Evolutionary conservation across 2,797 vertebrate genomes (phyloP).

Genomic region (Lates japonicus): DNA sequence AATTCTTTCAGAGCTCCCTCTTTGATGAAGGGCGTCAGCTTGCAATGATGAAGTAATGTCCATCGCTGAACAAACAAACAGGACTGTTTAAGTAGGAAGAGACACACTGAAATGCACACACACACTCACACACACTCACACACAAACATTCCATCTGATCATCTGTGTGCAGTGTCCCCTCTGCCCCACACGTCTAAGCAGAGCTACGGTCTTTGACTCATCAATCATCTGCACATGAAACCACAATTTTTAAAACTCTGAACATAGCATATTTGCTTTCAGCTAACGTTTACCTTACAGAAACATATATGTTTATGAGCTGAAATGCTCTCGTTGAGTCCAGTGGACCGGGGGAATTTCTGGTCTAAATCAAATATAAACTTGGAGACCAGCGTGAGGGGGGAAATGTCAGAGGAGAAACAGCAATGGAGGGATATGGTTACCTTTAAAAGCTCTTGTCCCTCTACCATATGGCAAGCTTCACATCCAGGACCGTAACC

Average conservation of each 20-base stretch:
- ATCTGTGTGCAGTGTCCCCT: slow-evolving; percentile 53
- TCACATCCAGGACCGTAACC: slow-evolving; percentile 77
- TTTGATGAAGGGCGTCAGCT: slow-evolving; percentile 80
- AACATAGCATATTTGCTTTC: slow-evolving; percentile 79
- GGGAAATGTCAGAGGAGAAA: slow-evolving; percentile 78
- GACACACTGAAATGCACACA: slow-evolving; percentile 27
- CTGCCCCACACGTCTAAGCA: slow-evolving; percentile 39
- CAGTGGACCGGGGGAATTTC: slow-evolving; percentile 73
- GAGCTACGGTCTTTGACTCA: slow-evolving; percentile 65
- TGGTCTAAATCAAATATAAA: slow-evolving; percentile 85
- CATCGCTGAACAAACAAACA: slow-evolving; percentile 78
- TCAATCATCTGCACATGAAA: slow-evolving; percentile 76
- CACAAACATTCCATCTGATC: slow-evolving; percentile 31
- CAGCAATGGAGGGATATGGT: slow-evolving; percentile 81
- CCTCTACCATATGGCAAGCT: slow-evolving; percentile 79
- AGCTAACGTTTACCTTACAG: slow-evolving; percentile 82
- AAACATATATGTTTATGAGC: slow-evolving; percentile 87
- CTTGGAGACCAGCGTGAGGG: slow-evolving; percentile 69
- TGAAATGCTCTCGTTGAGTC: slow-evolving; percentile 72
- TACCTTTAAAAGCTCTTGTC: slow-evolving; percentile 86
- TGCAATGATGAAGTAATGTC: slow-evolving; percentile 71
- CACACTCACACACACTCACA: slow-evolving; percentile 17
- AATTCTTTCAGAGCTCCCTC: slow-evolving; percentile 57
- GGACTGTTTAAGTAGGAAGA: slow-evolving; percentile 47
- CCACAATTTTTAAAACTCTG: slow-evolving; percentile 74